Evolutionary conservation across 2,113 vertebrate species (phyloP), one percentile per base, ranked within the genome.

Genomic region (Motacilla alba): DNA sequence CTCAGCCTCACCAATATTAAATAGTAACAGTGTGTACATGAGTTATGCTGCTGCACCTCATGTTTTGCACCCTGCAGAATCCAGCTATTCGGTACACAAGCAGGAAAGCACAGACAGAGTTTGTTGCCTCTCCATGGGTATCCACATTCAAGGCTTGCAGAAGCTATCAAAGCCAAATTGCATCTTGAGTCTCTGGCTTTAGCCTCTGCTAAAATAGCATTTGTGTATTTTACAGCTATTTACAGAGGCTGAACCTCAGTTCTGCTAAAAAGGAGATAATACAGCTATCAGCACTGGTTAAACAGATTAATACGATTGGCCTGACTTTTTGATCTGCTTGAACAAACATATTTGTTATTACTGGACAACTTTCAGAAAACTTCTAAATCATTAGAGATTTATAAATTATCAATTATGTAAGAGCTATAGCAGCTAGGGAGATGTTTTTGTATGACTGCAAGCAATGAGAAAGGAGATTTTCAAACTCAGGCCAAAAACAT

Each of bases 1-100:
- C 87, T 87, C 68, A 63, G 70, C 70, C 81, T 95, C 76, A 92
- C 94, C 88, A 96, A 89, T 89, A 95, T 94, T 92, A 94, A 95
- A 95, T 84, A 95, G 89, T 93, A 88, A 85, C 37, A 10, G 79
- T 96, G 94, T 94, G 74, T 95, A 78, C 87, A 90, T 49, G 92
- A 96, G 81, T 87, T 94, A 80, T 73, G 76, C 84, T 82, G 87
- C 79, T 90, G 26, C 83, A 79, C 84, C 80, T 88, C 84, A 46
- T 93, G 90, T 94, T 94, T 93, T 90, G 79, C 60, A 16, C 86
- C 60, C 90, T 90, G 85, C 60, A 87, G 85, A 78, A 81, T 83
- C 58, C 62, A 14, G 60, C 91, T 39, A 8, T 66, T 67, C 85
- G 63, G 83, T 41, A 84, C 70, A 75, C 78, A 70, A 74, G 83